Percentiles rank a stretch among this genome's conserved stretches.
phyloP scores from a whole-genome alignment of 2,888 invertebrate genomes.

The Drosophila picticornis region DNA sequence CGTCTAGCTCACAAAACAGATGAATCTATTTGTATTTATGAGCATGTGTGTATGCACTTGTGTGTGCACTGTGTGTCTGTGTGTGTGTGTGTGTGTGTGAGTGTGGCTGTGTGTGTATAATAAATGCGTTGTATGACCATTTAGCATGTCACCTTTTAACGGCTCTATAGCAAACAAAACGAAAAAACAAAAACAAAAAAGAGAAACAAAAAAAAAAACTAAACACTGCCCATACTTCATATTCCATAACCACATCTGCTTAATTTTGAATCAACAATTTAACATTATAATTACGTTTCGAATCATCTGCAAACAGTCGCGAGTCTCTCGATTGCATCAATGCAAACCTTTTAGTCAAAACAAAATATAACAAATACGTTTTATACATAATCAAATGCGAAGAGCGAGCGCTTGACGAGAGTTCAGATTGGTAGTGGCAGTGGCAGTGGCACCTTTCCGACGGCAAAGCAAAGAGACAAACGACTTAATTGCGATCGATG shows the following conservation, averaged over 20 bases:
- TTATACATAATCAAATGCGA: neutral
- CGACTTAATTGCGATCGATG: constrained; percentile 4
- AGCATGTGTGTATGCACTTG: constrained; percentile 70
- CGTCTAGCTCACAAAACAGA: constrained; percentile 56
- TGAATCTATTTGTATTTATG: constrained; percentile 78
- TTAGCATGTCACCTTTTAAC: constrained; percentile 81
- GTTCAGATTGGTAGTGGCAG: neutral
- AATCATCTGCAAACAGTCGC: constrained; percentile 70
- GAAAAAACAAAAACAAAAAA: constrained; percentile 48
- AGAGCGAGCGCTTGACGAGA: neutral
- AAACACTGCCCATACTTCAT: constrained; percentile 9
- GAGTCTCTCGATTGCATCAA: constrained; percentile 43
- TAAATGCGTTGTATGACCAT: constrained; percentile 73
- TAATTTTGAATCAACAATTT: constrained; percentile 72
- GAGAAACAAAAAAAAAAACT: constrained; percentile 5
- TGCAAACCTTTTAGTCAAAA: constrained; percentile 47
- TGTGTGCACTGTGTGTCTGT: constrained; percentile 31
- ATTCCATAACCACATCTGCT: constrained; percentile 42
- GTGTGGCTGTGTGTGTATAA: constrained; percentile 50
- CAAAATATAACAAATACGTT: constrained; percentile 16
- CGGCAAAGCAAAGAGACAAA: constrained; percentile 38
- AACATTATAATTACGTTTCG: constrained; percentile 79
- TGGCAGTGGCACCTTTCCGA: constrained; percentile 21
- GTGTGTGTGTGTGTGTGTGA: constrained; percentile 9
- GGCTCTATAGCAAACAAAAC: constrained; percentile 72